Evolutionary conservation across 1,140 invertebrate species (phyloP).

Genomic region (Pogonus chalceus): DNA sequence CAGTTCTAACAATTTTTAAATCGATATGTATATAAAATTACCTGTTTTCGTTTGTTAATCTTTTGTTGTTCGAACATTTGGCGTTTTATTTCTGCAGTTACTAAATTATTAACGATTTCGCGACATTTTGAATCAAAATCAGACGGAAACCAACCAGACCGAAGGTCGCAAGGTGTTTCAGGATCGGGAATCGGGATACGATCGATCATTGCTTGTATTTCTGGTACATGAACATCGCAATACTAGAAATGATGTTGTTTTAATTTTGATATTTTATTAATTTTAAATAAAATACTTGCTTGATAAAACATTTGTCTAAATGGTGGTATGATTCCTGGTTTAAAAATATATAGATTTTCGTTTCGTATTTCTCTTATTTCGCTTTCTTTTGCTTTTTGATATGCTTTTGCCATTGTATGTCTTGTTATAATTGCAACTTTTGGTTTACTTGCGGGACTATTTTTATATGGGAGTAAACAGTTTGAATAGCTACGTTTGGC

Average conservation of each 20-base stretch:
- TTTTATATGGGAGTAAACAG: conserved; percentile 43
- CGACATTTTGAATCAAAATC: conserved; percentile 56
- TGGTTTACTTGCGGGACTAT: conserved; percentile 31
- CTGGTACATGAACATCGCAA: conserved; percentile 73
- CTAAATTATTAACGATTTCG: conserved; percentile 53
- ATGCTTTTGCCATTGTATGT: conserved; percentile 26
- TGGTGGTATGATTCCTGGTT: conserved; percentile 57
- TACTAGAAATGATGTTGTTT: conserved; percentile 44
- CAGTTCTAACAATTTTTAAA: too few species aligned
- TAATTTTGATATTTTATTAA: conserved; percentile 9
- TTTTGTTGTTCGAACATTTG: conserved; percentile 27
- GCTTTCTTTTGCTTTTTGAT: conserved; percentile 25
- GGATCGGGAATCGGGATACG: conserved; percentile 52
- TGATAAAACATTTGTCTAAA: conserved; percentile 76
- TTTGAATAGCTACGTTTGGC: conserved; percentile 44
- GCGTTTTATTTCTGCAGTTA: conserved; percentile 44
- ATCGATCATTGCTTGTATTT: conserved; percentile 70
- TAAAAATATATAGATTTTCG: conserved; percentile 50
- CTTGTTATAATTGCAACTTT: conserved; percentile 35
- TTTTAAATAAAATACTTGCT: conserved; percentile 41
- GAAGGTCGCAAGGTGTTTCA: conserved; percentile 54
- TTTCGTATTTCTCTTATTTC: conserved; percentile 24
- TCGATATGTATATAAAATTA: too few species aligned
- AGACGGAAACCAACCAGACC: conserved; percentile 63
- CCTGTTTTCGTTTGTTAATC: not conserved